Conservation (phyloP, 2,888 invertebrate genomes). For the Drosophila tanythrix region DNA sequence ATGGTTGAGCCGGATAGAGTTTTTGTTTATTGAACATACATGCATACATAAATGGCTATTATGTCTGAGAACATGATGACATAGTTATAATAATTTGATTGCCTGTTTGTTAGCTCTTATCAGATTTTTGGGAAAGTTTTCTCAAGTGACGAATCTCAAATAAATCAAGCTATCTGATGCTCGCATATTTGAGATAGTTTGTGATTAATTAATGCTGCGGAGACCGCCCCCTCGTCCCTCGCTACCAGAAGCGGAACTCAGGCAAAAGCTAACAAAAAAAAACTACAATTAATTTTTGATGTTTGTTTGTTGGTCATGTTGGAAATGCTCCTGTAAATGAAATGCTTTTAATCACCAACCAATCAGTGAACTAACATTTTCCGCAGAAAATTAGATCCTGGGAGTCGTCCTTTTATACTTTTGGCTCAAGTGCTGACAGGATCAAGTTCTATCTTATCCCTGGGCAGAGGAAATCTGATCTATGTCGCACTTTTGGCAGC, state of each 20-base stretch:
- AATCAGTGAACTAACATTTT: not conserved
- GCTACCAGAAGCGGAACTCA: conserved; percentile 35
- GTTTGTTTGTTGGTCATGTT: not conserved
- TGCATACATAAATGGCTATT: conserved; percentile 1
- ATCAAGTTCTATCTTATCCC: not conserved
- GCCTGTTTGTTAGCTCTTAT: conserved; percentile 21
- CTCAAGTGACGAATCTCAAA: conserved; percentile 23
- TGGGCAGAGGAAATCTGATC: not conserved
- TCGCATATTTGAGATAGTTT: conserved; percentile 28
- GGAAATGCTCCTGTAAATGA: not conserved
- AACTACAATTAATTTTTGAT: conserved; percentile 1
- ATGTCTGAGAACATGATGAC: conserved; percentile 23
- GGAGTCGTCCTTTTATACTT: not conserved
- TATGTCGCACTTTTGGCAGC: not conserved
- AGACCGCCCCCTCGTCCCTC: not conserved
- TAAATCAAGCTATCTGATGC: conserved; percentile 2
- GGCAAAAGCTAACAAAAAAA: conserved; percentile 21
- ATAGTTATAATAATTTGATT: conserved; percentile 26
- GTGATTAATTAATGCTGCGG: conserved; percentile 28
- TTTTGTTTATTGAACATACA: not conserved
- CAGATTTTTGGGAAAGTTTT: conserved; percentile 33
- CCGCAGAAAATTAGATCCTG: not conserved
- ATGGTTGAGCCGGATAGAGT: not conserved
- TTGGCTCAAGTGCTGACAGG: not conserved
- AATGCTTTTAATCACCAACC: too few relatives aligned